Evolutionary conservation across 2,113 vertebrate species (phyloP), one percentile per base, ranked within the genome.

Genomic region (Raja brachyura): DNA sequence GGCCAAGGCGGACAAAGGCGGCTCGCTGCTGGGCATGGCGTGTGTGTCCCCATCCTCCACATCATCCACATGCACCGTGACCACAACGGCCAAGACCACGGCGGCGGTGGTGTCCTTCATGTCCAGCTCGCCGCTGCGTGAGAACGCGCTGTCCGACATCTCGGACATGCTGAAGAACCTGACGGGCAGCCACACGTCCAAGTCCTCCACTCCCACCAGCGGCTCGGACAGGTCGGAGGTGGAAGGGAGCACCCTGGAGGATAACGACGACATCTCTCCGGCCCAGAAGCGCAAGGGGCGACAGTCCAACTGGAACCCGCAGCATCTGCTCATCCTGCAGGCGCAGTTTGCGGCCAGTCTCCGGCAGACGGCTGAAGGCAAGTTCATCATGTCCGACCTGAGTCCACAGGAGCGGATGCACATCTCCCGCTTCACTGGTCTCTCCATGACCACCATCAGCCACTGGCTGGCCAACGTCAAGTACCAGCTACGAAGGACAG

Each of bases 381-480:
- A 99, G 94, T 99, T 98, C 95, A 96, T 99, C 94, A 99, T 99
- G 98, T 98, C 99, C 0, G 99, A 99, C 96, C 97, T 99, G 95
- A 99, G 98, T 96, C 99, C 99, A 48, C 99, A 99, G 96, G 99
- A 99, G 94, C 97, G 99, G 94, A 99, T 99, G 98, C 98, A 99
- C 95, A 98, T 99, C 96, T 99, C 99, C 28, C 97, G 98, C 93
- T 99, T 99, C 96, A 99, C 98, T 0, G 99, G 99, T 93, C 98
- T 99, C 88, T 99, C 99, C 1, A 99, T 99, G 98, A 99, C 98
- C 94, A 99, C 99, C 78, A 99, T 99, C 96, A 99, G 98, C 96
- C 99, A 99, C 96, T 99, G 99, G 99, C 95, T 99, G 95, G 99
- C 99, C 94, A 99, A 99, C 93, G 99, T 99, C 94, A 99, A 99